Conservation (phyloP, 1,140 invertebrate species). For the Macrostomum lignano region DNA sequence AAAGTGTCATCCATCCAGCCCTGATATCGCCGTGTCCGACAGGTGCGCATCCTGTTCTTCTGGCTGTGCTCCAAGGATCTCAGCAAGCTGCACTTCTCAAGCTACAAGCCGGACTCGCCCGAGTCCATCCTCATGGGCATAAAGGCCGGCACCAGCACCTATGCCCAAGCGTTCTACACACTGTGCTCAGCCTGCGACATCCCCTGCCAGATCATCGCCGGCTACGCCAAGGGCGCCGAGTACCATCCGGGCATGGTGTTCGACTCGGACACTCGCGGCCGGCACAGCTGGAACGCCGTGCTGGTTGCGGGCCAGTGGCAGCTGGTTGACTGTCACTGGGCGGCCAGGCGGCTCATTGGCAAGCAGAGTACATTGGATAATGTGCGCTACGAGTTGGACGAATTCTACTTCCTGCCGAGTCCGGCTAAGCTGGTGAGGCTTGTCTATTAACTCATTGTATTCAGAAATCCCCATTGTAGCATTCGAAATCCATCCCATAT, state of each 20-base stretch:
- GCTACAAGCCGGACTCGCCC: constrained; percentile 18
- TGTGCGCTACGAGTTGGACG: constrained; percentile 22
- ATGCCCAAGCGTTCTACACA: constrained; percentile 27
- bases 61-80: constrained; percentile 27
- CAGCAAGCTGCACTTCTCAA: constrained; percentile 21
- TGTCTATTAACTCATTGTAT: too few relatives aligned
- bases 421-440: constrained; percentile 24
- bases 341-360: constrained; percentile 22
- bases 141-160: constrained; percentile 24
- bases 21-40: too few relatives aligned
- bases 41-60: constrained; percentile 23
- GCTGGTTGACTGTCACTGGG: constrained; percentile 27
- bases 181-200: constrained; percentile 22
- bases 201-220: constrained; percentile 24
- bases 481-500: too few relatives aligned
- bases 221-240: constrained; percentile 27
- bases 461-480: too few relatives aligned
- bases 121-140: constrained; percentile 25
- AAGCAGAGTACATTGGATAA: constrained; percentile 14
- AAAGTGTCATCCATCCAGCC: too few relatives aligned
- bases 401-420: constrained; percentile 26
- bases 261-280: constrained; percentile 14
- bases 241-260: constrained; percentile 26
- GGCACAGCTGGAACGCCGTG: constrained; percentile 27
- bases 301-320: constrained; percentile 25